Evolutionary conservation across 2,888 invertebrate genomes (phyloP).

Genomic region (Hirtodrosophila histrioides): DNA sequence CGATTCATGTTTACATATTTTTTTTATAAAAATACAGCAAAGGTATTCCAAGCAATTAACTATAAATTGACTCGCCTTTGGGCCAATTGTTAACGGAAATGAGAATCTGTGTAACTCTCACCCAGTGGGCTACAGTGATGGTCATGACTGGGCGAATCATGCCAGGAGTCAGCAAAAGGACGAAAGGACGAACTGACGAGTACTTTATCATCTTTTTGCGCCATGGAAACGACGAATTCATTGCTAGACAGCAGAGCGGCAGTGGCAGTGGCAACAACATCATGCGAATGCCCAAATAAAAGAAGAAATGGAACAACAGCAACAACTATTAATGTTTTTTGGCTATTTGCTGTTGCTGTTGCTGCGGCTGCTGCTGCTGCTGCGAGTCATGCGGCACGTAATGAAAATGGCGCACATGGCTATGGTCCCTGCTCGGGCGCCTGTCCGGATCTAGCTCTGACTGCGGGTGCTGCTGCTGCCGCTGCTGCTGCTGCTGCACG

Average conservation of each 20-base stretch:
- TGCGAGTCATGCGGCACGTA: slow-evolving; percentile 60
- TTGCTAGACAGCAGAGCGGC: slow-evolving; percentile 19
- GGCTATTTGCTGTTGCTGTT: slow-evolving; percentile 7
- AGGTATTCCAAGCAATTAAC: slow-evolving; percentile 51
- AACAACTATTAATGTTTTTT: slow-evolving; percentile 54
- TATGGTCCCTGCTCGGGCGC: slow-evolving; percentile 20
- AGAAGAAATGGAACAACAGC: slow-evolving; percentile 42
- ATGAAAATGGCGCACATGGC: slow-evolving; percentile 78
- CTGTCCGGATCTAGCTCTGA: slow-evolving; percentile 4
- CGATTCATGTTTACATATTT: slow-evolving; percentile 36
- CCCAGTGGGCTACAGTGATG: neutral
- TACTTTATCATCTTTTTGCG: slow-evolving; percentile 46
- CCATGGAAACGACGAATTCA: slow-evolving; percentile 28
- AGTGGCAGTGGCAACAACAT: slow-evolving; percentile 1
- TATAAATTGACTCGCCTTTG: slow-evolving; percentile 24
- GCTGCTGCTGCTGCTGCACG: slow-evolving; percentile 42
- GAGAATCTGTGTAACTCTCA: slow-evolving; percentile 38
- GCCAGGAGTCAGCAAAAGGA: slow-evolving; percentile 32
- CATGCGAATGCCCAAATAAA: slow-evolving; percentile 11
- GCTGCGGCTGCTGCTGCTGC: slow-evolving; percentile 31
- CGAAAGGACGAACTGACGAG: slow-evolving; percentile 31
- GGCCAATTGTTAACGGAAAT: slow-evolving; percentile 53
- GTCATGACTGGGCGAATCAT: slow-evolving; percentile 1
- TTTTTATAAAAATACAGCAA: slow-evolving; percentile 27
- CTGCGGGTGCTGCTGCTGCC: slow-evolving; percentile 5